Evolutionary conservation across 2,888 invertebrate genomes (phyloP).

Genomic region (Quadroppia sp.): DNA sequence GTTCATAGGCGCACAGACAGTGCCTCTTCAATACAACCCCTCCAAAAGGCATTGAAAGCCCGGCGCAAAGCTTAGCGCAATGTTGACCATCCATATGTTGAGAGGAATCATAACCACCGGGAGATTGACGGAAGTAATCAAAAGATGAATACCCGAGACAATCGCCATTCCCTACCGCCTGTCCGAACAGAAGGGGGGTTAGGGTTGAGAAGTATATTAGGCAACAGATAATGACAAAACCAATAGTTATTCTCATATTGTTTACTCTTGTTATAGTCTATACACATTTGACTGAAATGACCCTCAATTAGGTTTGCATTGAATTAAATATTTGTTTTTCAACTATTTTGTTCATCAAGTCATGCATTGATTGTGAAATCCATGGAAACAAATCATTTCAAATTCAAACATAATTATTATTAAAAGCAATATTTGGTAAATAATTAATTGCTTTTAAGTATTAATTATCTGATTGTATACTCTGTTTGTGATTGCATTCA

Average conservation of each 20-base stretch:
- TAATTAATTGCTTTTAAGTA: background rate
- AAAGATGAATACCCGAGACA: constrained; percentile 46
- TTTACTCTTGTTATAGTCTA: background rate
- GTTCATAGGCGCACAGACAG: constrained; percentile 43
- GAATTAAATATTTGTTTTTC: constrained; percentile 22
- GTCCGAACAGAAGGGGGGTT: background rate
- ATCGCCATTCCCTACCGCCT: constrained; percentile 44
- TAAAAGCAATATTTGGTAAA: background rate
- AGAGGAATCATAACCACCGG: constrained; percentile 47
- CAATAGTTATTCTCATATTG: background rate
- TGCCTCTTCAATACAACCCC: constrained; percentile 39
- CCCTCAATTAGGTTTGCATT: background rate
- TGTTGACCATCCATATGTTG: constrained; percentile 42
- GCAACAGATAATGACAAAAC: background rate
- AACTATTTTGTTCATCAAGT: background rate
- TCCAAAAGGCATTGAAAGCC: constrained; percentile 43
- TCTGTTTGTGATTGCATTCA: too few species aligned
- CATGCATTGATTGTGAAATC: constrained; percentile 18
- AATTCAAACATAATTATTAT: constrained; percentile 10
- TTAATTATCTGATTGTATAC: too few species aligned
- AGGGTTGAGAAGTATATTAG: background rate
- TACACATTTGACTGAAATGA: background rate
- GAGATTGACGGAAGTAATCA: constrained; percentile 47
- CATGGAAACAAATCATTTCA: constrained; percentile 12
- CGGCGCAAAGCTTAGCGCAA: constrained; percentile 41